Evolutionary conservation across 2,888 invertebrate genomes (phyloP).

Genomic region (Pollenia angustigena): DNA sequence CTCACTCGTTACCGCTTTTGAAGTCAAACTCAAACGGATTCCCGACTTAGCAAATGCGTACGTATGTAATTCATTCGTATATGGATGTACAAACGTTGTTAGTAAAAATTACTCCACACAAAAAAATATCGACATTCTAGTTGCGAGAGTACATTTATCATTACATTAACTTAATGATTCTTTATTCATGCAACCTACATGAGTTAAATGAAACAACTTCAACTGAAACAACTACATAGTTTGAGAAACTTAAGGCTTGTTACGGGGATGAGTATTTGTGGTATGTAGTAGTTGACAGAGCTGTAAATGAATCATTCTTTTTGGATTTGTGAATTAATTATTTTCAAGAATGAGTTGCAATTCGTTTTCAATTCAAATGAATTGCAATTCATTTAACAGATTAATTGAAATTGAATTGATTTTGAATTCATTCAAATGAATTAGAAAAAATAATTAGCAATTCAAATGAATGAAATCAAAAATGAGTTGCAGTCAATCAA

Average conservation of each 20-base stretch:
- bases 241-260: constrained; percentile 9
- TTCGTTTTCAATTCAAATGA: too few species aligned
- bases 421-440: too few species aligned
- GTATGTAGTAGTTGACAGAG: neutral
- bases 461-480: too few species aligned
- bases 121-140: neutral
- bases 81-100: neutral
- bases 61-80: constrained; percentile 16
- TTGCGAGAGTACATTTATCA: constrained; percentile 30
- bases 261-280: neutral
- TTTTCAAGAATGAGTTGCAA: too few species aligned
- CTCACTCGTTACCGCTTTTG: constrained; percentile 47
- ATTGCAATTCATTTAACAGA: too few species aligned
- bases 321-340: too few species aligned
- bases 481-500: too few species aligned
- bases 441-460: too few species aligned
- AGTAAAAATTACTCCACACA: constrained; percentile 5
- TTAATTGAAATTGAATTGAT: too few species aligned
- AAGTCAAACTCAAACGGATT: constrained; percentile 47
- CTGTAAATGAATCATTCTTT: too few species aligned
- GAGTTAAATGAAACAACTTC: neutral
- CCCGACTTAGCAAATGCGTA: constrained; percentile 41
- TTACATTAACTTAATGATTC: constrained; percentile 16
- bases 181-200: neutral
- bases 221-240: neutral